Evolutionary conservation across 2,888 invertebrate species (phyloP), one percentile per base, ranked within the genome.

Genomic region (Euproctis similis): DNA sequence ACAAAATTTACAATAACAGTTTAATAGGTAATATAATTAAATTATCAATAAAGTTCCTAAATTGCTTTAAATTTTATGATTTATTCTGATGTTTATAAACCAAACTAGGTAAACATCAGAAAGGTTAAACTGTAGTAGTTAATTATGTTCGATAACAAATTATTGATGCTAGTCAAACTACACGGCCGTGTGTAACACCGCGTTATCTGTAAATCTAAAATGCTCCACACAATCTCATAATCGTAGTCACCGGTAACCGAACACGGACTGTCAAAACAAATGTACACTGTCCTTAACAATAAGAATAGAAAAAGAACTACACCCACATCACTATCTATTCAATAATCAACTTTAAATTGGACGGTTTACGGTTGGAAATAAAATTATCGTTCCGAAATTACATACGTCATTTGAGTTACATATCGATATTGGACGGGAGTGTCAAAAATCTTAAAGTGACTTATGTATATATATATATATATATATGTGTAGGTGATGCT

Each of bases 231-330:
- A 59, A 80, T 78, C 81, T 65, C 63, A 65, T 68, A 65, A 78
- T 77, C 80, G 71, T 61, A 74, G 77, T 76, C 73, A 71, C 74
- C 61, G 64, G 75, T 71, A 66, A 68, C 74, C 71, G 69, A 64
- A 72, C 67, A 76, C 69, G 59, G 67, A 54, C 80, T 81, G 80
- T 84, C 82, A 81, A 80, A 82, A 81, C 76, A 81, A 70, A 76
- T 68, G 64, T 48, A 59, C 52, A 48, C 54, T 59, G 64, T 65
- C 64, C 59, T 59, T 50, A 51, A 50, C 48, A 46, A 41, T 56
- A 53, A 51, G 42, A 42, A 39, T 36, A 46, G 42, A 63, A 55
- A 60, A 59, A 46, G n/a, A n/a, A n/a, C 44, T 42, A 56, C 49
- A 50, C 44, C 58, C 57, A 65, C 50, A 10, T 14, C 49, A 51